Evolutionary conservation across 2,888 invertebrate genomes (phyloP).

Genomic region (Tinea semifulvella): DNA sequence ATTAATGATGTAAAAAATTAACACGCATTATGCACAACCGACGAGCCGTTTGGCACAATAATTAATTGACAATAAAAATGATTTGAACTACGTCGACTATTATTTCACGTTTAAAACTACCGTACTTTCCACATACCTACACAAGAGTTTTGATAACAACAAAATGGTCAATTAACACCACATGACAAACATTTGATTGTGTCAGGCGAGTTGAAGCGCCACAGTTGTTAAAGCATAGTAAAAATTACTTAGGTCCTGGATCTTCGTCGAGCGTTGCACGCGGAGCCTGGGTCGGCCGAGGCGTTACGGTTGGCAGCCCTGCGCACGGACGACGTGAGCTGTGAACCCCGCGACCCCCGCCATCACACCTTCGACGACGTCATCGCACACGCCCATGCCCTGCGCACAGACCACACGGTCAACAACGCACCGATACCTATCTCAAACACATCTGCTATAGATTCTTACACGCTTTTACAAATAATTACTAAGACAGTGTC

Average conservation of each 20-base stretch:
- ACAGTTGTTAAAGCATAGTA: background rate
- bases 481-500: no score
- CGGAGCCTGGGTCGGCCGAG: conserved; percentile 69
- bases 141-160: no score
- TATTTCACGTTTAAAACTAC: no score
- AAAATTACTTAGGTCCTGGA: conserved; percentile 73
- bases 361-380: conserved; percentile 65
- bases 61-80: no score
- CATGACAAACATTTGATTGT: no score
- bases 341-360: conserved; percentile 46
- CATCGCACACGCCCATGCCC: conserved; percentile 50
- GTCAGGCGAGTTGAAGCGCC: no score
- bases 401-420: conserved; percentile 59
- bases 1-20: no score
- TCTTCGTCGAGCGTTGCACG: conserved; percentile 82
- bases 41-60: no score
- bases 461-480: background rate
- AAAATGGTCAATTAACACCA: no score
- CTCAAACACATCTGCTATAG: conserved; percentile 1
- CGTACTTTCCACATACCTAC: no score
- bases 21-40: no score
- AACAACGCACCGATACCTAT: conserved; percentile 27
- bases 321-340: conserved; percentile 63
- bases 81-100: no score
- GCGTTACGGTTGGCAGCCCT: conserved; percentile 63